phyloP scores from a whole-genome alignment of 2,113 vertebrate species.

The Sphaerodactylus townsendi region DNA sequence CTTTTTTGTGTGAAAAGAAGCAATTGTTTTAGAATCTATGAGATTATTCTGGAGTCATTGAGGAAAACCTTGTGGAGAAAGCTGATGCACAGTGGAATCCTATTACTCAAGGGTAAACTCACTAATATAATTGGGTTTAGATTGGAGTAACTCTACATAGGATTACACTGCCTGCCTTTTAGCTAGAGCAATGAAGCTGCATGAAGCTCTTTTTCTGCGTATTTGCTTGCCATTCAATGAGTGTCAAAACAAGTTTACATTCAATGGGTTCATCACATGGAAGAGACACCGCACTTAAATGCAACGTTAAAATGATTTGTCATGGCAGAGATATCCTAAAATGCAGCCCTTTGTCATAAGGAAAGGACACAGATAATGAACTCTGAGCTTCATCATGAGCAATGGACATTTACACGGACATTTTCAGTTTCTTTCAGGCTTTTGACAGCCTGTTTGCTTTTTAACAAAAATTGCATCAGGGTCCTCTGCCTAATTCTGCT shows the following conservation, averaged over 20 bases:
- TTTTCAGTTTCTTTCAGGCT: neutral
- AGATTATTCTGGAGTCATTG: neutral
- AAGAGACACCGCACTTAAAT: neutral
- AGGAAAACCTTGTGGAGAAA: neutral
- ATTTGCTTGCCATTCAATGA: neutral
- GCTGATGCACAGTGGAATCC: neutral
- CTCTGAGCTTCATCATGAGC: neutral
- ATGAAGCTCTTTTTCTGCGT: neutral
- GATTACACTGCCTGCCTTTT: neutral
- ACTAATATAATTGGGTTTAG: too few relatives aligned
- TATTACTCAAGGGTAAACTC: too few relatives aligned
- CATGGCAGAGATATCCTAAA: neutral
- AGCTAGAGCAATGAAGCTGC: neutral
- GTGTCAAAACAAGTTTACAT: neutral
- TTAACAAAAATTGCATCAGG: neutral
- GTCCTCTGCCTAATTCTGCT: neutral
- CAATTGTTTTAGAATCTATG: neutral
- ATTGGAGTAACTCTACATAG: too few relatives aligned
- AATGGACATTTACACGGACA: neutral
- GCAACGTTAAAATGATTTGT: neutral
- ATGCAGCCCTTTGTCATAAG: neutral
- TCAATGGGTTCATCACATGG: neutral
- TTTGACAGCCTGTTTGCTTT: slow-evolving; percentile 7
- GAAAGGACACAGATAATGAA: rapidly evolving
- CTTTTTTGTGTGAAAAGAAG: neutral